Evolutionary conservation across 2,888 invertebrate genomes (phyloP).

Genomic region (Pterostichus niger): DNA sequence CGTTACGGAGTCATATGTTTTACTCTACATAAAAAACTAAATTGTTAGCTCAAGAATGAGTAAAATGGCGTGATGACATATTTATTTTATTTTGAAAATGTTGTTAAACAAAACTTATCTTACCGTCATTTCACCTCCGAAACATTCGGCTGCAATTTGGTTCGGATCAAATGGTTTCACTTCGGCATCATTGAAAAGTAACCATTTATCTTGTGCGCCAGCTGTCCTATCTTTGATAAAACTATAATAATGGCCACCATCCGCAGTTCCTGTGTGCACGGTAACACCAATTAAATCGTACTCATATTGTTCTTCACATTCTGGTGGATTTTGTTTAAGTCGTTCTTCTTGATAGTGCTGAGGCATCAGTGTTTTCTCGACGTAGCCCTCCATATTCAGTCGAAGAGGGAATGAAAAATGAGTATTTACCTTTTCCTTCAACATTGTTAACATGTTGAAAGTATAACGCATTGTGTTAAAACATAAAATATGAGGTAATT

Average conservation of each 20-base stretch:
- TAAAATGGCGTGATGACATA: too few species aligned
- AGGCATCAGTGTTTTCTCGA: slow-evolving; percentile 95
- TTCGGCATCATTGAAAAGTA: slow-evolving; percentile 94
- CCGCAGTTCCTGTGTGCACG: slow-evolving; percentile 98
- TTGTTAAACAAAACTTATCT: slow-evolving; percentile 69
- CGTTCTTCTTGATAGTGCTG: slow-evolving; percentile 90
- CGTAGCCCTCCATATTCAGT: slow-evolving; percentile 96
- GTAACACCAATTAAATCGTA: slow-evolving; percentile 89
- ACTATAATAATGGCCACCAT: slow-evolving; percentile 97
- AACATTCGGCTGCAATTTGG: slow-evolving; percentile 96
- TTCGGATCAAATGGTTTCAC: slow-evolving; percentile 97
- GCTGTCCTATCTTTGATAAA: slow-evolving; percentile 94
- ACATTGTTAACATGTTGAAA: slow-evolving; percentile 98
- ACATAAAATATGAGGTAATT: slow-evolving; percentile 94
- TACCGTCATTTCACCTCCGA: slow-evolving; percentile 98
- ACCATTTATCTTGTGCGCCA: slow-evolving; percentile 91
- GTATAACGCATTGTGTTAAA: slow-evolving; percentile 99
- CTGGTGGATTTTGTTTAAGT: slow-evolving; percentile 78
- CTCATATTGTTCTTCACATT: slow-evolving; percentile 85
- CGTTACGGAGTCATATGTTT: slow-evolving; percentile 97
- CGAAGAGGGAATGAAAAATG: slow-evolving; percentile 97
- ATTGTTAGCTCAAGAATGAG: not conserved
- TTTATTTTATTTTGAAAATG: slow-evolving; percentile 13
- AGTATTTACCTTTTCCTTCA: slow-evolving; percentile 98
- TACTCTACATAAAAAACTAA: slow-evolving; percentile 82